Percentiles rank a stretch among this genome's conserved stretches.
Evolutionary conservation across 2,888 invertebrate genomes (phyloP).

Genomic region (Dryadula phaetusa): DNA sequence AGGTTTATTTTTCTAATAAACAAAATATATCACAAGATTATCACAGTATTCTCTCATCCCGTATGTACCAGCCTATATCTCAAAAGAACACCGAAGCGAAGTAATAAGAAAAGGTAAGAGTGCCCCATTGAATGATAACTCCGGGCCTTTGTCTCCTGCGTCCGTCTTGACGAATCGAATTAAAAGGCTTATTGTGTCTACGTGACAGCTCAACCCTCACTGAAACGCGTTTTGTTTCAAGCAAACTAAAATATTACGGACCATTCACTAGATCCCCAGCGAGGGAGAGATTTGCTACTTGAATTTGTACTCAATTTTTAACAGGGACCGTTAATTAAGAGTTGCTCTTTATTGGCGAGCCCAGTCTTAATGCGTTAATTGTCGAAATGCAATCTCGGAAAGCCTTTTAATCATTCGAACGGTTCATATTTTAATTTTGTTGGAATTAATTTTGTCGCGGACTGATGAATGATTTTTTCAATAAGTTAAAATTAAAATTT

Average conservation of each 20-base stretch:
- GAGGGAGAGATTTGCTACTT: constrained; percentile 73
- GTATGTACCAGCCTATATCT: constrained; percentile 62
- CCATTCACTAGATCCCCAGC: constrained; percentile 78
- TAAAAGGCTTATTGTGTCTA: constrained; percentile 85
- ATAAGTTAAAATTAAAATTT: constrained; percentile 52
- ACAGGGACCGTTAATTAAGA: constrained; percentile 82
- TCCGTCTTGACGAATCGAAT: constrained; percentile 84
- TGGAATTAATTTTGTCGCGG: constrained; percentile 55
- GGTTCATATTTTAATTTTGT: constrained; percentile 78
- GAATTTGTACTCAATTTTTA: constrained; percentile 85
- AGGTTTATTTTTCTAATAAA: not conserved
- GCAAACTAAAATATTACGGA: constrained; percentile 83
- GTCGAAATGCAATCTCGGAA: constrained; percentile 82
- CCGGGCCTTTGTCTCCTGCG: constrained; percentile 79
- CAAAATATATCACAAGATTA: not conserved
- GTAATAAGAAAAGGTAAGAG: constrained; percentile 84
- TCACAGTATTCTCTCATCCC: constrained; percentile 43
- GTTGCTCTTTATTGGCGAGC: constrained; percentile 80
- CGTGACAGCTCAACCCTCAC: constrained; percentile 77
- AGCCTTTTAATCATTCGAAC: constrained; percentile 78
- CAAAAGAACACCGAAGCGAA: constrained; percentile 76
- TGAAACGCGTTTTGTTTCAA: constrained; percentile 78
- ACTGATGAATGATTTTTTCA: constrained; percentile 62
- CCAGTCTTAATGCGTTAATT: constrained; percentile 83
- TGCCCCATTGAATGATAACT: constrained; percentile 85